Evolutionary conservation across 1,140 invertebrate genomes (phyloP).

Genomic region (Drosophila aff.): DNA sequence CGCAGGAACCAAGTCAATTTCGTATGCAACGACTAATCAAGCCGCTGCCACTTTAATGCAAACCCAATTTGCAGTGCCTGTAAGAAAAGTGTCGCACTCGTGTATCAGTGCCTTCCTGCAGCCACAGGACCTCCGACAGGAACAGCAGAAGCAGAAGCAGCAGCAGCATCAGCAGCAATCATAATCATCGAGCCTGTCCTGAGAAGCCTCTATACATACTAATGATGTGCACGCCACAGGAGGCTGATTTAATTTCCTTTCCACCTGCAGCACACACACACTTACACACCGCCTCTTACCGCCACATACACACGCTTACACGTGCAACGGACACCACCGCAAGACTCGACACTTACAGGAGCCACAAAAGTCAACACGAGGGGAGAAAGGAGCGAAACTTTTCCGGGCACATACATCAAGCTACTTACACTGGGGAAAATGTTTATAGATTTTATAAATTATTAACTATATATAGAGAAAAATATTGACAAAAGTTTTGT

Average conservation of each 20-base stretch:
- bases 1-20: constrained; percentile 31
- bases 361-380: constrained; percentile 74
- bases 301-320: constrained; percentile 19
- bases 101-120: constrained; percentile 12
- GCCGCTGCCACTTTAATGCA: constrained; percentile 54
- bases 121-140: constrained; percentile 10
- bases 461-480: neutral
- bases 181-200: constrained; percentile 42
- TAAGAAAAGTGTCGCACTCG: constrained; percentile 68
- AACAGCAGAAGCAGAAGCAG: constrained; percentile 1
- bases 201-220: constrained; percentile 72
- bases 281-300: neutral
- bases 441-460: neutral
- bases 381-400: constrained; percentile 59
- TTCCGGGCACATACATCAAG: constrained; percentile 57
- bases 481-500: neutral
- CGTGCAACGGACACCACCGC: constrained; percentile 67
- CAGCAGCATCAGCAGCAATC: constrained; percentile 19
- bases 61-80: constrained; percentile 65
- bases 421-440: constrained; percentile 53
- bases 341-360: constrained; percentile 61
- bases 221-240: constrained; percentile 78
- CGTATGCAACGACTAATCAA: constrained; percentile 58
- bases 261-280: constrained; percentile 53
- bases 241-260: constrained; percentile 81